Conservation (phyloP, 2,113 vertebrate genomes). For the Nothocercus nigrocapillus region DNA sequence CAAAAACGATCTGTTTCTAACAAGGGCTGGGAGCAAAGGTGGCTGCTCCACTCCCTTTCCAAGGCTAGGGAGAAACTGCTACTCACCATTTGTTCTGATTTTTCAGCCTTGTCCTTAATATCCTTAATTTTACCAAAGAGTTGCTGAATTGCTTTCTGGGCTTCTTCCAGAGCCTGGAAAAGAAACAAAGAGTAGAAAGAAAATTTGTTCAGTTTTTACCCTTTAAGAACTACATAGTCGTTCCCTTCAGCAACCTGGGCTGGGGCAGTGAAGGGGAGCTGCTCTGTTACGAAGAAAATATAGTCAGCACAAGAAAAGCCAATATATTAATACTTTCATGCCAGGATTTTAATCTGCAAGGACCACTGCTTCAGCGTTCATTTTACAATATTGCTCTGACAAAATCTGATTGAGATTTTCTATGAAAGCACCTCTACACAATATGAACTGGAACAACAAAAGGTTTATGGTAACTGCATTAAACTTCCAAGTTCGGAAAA, state of each 20-base stretch:
- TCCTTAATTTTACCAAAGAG: conserved; percentile 99
- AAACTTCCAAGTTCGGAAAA: background rate
- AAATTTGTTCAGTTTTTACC: background rate
- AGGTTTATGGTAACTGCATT: background rate
- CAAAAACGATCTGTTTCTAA: background rate
- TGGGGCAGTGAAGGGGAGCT: background rate
- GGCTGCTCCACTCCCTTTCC: background rate
- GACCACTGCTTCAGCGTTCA: background rate
- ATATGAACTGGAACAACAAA: background rate
- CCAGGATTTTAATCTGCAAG: background rate
- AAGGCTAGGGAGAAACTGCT: background rate
- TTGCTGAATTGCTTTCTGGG: conserved; percentile 96
- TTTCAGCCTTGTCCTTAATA: conserved; percentile 99
- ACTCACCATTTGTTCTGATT: conserved; percentile 98
- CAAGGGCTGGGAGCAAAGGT: background rate
- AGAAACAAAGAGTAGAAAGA: conserved; percentile 44
- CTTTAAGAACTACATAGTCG: background rate
- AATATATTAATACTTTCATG: fast-evolving
- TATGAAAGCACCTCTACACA: background rate
- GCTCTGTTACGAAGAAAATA: background rate
- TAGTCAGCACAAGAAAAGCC: background rate
- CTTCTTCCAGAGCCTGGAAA: conserved; percentile 93
- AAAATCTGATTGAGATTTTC: background rate
- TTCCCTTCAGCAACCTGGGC: background rate
- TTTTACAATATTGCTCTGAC: background rate